These are phyloP conservation scores for Tyrophagus putrescentiae DNA, from an alignment of 1,140 invertebrate genomes.

Conservation along the genomic window DNA sequence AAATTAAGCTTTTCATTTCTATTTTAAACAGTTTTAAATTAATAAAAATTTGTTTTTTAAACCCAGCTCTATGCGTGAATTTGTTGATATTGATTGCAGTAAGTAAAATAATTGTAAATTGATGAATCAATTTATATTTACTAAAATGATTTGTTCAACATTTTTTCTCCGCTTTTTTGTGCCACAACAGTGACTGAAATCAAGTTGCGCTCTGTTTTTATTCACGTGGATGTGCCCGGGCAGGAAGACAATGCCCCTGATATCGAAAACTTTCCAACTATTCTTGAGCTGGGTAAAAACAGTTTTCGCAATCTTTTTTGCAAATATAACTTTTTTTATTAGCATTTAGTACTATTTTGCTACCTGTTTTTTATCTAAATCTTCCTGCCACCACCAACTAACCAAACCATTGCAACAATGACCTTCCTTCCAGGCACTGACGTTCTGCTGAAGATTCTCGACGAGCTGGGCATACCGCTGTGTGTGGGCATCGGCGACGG, in stretches of 20 bases:
- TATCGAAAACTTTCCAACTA: constrained; percentile 56
- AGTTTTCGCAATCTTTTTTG: not conserved
- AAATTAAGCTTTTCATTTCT: too few relatives aligned
- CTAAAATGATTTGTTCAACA: not conserved
- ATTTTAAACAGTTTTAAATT: not conserved
- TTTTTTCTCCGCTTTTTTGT: not conserved
- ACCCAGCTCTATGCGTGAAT: constrained; percentile 7
- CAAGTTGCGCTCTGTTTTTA: constrained; percentile 65
- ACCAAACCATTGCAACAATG: not conserved
- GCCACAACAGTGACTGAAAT: constrained; percentile 49
- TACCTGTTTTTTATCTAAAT: not conserved
- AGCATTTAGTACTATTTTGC: not conserved
- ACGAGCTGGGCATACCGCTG: constrained; percentile 25
- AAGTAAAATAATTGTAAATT: not conserved
- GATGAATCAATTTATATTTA: not conserved
- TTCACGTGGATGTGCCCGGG: constrained; percentile 73
- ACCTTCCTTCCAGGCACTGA: constrained; percentile 47
- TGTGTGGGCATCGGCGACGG: constrained; percentile 31
- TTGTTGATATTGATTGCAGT: constrained; percentile 11
- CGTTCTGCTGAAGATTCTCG: constrained; percentile 42
- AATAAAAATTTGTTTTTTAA: not conserved
- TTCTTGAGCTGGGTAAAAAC: constrained; percentile 39
- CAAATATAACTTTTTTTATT: not conserved
- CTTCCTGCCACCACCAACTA: not conserved
- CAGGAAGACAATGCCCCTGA: constrained; percentile 62